phyloP scores from a whole-genome alignment of 92 coral and sea anemone genomes.

The Porites cylindrica region DNA sequence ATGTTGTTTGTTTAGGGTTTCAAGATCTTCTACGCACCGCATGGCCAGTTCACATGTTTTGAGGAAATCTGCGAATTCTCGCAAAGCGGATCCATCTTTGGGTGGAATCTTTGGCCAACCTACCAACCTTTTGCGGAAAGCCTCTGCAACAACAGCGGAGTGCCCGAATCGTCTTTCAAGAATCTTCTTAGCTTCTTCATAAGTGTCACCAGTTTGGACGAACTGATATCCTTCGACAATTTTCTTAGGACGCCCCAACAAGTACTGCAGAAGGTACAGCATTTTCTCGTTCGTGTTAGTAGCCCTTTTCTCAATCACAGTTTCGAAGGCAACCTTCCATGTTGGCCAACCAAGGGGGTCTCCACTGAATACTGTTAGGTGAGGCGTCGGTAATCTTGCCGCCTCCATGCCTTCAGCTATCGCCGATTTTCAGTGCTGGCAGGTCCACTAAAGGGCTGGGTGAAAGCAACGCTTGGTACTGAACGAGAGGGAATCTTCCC shows the following conservation, averaged over 20 bases:
- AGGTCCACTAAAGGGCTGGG: too few relatives aligned
- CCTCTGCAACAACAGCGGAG: conserved; percentile 71
- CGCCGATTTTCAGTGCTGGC: conserved; percentile 4
- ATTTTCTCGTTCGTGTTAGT: conserved; percentile 38
- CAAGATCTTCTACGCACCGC: conserved; percentile 60
- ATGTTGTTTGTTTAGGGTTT: conserved; percentile 61
- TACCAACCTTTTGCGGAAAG: conserved; percentile 57
- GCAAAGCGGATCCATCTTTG: conserved; percentile 56
- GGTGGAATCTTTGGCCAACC: conserved; percentile 63
- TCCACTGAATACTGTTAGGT: conserved; percentile 48
- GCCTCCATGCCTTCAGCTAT: conserved; percentile 64
- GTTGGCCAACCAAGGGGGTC: conserved; percentile 61
- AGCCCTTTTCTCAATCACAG: conserved; percentile 58
- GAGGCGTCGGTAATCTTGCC: conserved; percentile 54
- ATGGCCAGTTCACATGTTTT: conserved; percentile 62
- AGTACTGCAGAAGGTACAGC: conserved; percentile 55
- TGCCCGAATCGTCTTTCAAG: too few relatives aligned
- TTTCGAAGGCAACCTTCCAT: conserved; percentile 64
- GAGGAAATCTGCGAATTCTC: conserved; percentile 65
- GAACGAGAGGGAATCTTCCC: background rate
- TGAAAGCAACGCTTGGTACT: background rate
- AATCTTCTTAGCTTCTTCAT: too few relatives aligned
- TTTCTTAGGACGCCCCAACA: conserved; percentile 53
- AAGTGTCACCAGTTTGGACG: conserved; percentile 51
- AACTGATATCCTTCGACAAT: conserved; percentile 66